Conservation (phyloP, 2,113 vertebrate genomes). For the Ptyas mucosa region DNA sequence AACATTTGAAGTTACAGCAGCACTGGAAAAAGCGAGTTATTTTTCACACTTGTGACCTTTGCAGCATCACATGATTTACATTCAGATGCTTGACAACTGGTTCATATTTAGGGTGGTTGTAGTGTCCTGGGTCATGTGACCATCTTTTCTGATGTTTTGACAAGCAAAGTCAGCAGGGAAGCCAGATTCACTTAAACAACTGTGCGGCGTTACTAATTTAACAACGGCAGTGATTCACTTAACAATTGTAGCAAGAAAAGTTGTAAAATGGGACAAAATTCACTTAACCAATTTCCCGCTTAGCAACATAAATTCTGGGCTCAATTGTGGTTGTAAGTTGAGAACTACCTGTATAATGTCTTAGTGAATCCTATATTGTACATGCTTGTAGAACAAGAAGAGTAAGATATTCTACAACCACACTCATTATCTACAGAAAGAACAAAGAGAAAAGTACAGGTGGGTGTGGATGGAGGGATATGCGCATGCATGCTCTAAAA, state of each 20-base stretch:
- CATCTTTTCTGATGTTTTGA: background rate
- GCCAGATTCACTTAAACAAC: background rate
- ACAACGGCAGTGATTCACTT: background rate
- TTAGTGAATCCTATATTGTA: background rate
- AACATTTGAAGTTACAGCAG: background rate
- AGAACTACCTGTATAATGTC: background rate
- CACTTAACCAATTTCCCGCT: too few relatives aligned
- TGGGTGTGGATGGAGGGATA: background rate
- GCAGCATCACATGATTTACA: background rate
- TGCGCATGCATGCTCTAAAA: background rate
- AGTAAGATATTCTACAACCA: background rate
- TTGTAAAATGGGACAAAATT: background rate
- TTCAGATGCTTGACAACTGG: background rate
- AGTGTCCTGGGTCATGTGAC: background rate
- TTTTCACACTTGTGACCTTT: background rate
- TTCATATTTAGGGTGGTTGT: background rate
- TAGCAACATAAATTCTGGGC: too few relatives aligned
- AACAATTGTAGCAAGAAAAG: background rate
- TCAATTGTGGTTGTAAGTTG: too few relatives aligned
- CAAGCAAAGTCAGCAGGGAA: too few relatives aligned
- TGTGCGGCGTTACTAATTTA: background rate
- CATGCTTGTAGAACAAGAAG: background rate
- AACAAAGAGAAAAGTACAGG: background rate
- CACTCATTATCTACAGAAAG: background rate
- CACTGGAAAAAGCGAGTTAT: background rate